Evolutionary conservation across 2,888 invertebrate species (phyloP).

Genomic region (Ormyrus nitidulus): DNA sequence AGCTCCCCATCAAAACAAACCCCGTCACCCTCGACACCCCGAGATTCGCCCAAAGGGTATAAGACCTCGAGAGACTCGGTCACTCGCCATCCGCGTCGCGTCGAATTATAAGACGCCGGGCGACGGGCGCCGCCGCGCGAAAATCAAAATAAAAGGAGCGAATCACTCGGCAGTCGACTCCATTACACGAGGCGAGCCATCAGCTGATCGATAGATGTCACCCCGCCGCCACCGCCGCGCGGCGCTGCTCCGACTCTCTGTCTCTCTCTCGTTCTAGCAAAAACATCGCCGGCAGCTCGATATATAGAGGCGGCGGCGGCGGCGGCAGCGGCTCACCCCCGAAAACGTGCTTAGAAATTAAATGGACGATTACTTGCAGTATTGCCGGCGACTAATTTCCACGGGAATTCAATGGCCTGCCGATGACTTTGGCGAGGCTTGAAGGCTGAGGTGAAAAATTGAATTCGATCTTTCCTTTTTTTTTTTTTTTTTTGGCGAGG

Average conservation of each 20-base stretch:
- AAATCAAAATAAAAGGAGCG: conserved; percentile 56
- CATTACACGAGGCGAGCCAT: conserved; percentile 67
- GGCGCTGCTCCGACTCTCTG: conserved; percentile 35
- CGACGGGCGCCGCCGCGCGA: conserved; percentile 4
- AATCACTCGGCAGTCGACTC: conserved; percentile 54
- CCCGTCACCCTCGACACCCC: background rate
- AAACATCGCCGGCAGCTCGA: conserved; percentile 61
- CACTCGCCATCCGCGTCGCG: background rate
- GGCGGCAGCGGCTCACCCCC: no score
- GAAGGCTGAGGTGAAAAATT: no score
- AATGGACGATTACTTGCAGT: no score
- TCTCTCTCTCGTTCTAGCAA: conserved; percentile 41
- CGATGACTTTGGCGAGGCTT: no score
- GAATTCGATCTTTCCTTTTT: no score
- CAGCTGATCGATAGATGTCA: conserved; percentile 71
- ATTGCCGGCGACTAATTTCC: conserved; percentile 7
- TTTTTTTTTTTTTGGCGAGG: no score
- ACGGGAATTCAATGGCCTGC: conserved; percentile 4
- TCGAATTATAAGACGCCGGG: background rate
- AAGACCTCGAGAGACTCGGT: background rate
- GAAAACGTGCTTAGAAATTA: no score
- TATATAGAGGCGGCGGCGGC: no score
- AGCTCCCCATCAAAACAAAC: background rate
- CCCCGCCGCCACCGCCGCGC: conserved; percentile 56
- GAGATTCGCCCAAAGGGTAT: background rate